Conservation (phyloP, 1,140 invertebrate species). For the Sweltsa coloradensis region DNA sequence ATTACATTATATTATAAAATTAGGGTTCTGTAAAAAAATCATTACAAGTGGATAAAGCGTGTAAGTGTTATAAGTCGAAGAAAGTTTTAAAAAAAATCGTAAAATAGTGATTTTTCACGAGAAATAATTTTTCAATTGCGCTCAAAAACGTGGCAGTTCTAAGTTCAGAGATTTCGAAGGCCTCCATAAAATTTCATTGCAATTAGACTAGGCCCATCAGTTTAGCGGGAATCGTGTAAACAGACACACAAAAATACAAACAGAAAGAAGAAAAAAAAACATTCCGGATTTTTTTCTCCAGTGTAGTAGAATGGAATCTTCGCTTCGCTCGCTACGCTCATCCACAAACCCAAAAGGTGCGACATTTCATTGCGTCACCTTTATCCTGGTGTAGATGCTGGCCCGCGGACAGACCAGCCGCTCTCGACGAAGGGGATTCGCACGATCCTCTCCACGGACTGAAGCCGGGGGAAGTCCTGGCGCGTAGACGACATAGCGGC, state of each 20-base stretch:
- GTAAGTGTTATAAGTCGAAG: too few relatives aligned
- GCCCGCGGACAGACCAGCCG: constrained; percentile 51
- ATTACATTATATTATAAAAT: too few relatives aligned
- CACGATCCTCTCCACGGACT: constrained; percentile 50
- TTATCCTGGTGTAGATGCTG: constrained; percentile 52
- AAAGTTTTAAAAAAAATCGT: too few relatives aligned
- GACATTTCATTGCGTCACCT: constrained; percentile 34
- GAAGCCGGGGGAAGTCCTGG: constrained; percentile 36
- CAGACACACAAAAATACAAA: too few relatives aligned
- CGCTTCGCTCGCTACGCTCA: neutral
- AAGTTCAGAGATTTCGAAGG: too few relatives aligned
- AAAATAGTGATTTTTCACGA: too few relatives aligned
- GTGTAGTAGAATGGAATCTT: neutral
- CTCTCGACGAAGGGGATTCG: constrained; percentile 59
- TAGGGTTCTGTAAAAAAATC: too few relatives aligned
- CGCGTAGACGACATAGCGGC: too few relatives aligned
- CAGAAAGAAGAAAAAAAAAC: neutral
- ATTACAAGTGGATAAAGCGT: too few relatives aligned
- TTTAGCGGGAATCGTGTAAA: too few relatives aligned
- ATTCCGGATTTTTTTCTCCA: neutral
- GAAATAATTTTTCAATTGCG: too few relatives aligned
- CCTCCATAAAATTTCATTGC: constrained; percentile 10
- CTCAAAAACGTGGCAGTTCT: too few relatives aligned
- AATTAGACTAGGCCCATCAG: neutral
- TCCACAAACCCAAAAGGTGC: neutral